Conservation (phyloP, 2,888 invertebrate species). For the Polydrusus tereticollis region DNA sequence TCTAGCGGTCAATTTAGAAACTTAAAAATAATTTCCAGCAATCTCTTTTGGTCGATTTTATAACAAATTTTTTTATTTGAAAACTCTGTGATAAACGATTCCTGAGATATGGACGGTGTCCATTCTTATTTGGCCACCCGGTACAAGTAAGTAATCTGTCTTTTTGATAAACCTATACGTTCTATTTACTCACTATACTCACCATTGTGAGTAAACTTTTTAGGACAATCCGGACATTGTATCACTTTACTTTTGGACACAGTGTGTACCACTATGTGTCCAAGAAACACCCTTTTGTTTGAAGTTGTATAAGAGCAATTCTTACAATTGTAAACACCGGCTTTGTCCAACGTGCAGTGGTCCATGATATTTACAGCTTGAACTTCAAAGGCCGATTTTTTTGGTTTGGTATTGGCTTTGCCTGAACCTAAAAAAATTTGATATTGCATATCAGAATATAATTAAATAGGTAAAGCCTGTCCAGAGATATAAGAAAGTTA, state of each 20-base stretch:
- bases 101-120: too few species aligned
- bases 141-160: too few species aligned
- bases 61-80: too few species aligned
- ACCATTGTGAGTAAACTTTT: not conserved
- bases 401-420: not conserved
- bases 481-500: too few species aligned
- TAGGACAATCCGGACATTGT: not conserved
- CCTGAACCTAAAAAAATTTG: not conserved
- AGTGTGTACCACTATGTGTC: not conserved
- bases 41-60: too few species aligned
- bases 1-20: too few species aligned
- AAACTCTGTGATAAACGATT: too few species aligned
- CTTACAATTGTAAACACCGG: not conserved
- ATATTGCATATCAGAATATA: not conserved
- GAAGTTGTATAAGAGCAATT: not conserved
- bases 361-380: not conserved
- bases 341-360: not conserved
- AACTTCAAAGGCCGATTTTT: conserved; percentile 1
- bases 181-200: not conserved
- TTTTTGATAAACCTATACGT: too few species aligned
- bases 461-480: too few species aligned
- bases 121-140: too few species aligned
- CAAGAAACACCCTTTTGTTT: not conserved
- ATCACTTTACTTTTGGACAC: not conserved
- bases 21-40: too few species aligned